Evolutionary conservation across 2,797 vertebrate species (phyloP), one percentile per base, ranked within the genome.

Genomic region (Xenops minutus): DNA sequence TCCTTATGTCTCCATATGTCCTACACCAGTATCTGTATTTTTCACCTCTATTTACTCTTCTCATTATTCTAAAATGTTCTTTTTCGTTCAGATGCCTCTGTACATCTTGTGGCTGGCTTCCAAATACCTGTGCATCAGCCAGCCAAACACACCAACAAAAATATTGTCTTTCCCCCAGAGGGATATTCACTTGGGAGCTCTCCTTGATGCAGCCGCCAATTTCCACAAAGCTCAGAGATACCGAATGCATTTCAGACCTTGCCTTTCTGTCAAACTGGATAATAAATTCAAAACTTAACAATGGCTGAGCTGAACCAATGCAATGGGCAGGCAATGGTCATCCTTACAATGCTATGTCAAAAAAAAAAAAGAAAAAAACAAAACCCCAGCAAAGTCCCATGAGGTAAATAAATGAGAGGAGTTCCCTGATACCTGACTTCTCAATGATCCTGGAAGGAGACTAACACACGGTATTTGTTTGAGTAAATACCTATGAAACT

Each of bases 371-470:
- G 4, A 43, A 43, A 52, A 52, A 27, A 51, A 51, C 49, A 52
- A 18, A 29, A 9, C 1, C 1, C 0, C 11, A 73, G 21, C 5
- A n/a, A 76, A 74, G n/a, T 78, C 44, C 32, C 6, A 44, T n/a
- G 44, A 78, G 18, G 18, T 27, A 80, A 68, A 75, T 23, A 85
- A 87, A 68, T 23, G 39, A 62, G 51, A 79, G 46, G 29, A 30
- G 62, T 17, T 79, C n/a, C 22, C 6, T 39, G 37, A 43, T 10
- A 52, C 12, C 12, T 32, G 18, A 41, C 29, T 51, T 68, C 11
- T 46, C 1, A 0, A 14, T 58, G 21, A 44, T 29, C 27, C n/a
- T 8, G 1, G 30, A 17, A 59, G 30, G 10, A 27, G 7, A 56
- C 1, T 39, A 36, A 55, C 15, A 15, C 3, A 49, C 26, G 7